phyloP scores from a whole-genome alignment of 2,113 vertebrate genomes.

The Oryzias curvinotus region DNA sequence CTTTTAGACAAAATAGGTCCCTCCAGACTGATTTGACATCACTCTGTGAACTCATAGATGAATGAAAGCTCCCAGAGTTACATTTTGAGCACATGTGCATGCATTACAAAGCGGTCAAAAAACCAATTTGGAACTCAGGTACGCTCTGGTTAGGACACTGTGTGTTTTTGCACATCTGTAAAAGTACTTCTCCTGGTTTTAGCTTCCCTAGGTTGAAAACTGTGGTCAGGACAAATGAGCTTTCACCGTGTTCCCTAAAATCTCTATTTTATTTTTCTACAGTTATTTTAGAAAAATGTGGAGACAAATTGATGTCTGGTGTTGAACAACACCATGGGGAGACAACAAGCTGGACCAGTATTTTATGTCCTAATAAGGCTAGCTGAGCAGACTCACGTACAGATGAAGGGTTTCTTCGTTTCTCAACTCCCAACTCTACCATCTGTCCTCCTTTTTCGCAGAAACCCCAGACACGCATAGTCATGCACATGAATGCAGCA shows the following conservation, averaged over 20 bases:
- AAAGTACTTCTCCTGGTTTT: conserved; percentile 41
- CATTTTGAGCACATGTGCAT: conserved; percentile 1
- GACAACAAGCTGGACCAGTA: conserved; percentile 14
- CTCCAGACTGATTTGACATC: background rate
- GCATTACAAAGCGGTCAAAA: conserved; percentile 14
- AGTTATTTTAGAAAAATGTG: conserved; percentile 20
- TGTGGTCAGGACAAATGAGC: conserved; percentile 52
- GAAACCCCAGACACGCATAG: conserved; percentile 12
- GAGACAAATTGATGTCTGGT: conserved; percentile 42
- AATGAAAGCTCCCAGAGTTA: background rate
- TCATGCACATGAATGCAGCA: conserved; percentile 10
- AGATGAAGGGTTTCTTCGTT: conserved; percentile 50
- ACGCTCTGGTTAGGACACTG: conserved; percentile 42
- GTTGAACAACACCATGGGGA: conserved; percentile 44
- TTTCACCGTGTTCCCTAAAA: conserved; percentile 26
- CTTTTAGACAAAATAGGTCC: background rate
- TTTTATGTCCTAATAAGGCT: conserved; percentile 11
- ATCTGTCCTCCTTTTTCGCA: conserved; percentile 10
- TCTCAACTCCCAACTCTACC: conserved; percentile 15
- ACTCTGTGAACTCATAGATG: no score
- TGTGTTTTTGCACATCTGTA: conserved; percentile 57
- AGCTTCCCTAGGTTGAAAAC: conserved; percentile 27
- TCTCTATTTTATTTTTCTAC: conserved; percentile 43
- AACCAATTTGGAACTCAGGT: conserved; percentile 26
- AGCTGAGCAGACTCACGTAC: no score